Base-by-base conservation (phyloP, 2,888 invertebrate genomes). In the Platypus cylindrus region DNA sequence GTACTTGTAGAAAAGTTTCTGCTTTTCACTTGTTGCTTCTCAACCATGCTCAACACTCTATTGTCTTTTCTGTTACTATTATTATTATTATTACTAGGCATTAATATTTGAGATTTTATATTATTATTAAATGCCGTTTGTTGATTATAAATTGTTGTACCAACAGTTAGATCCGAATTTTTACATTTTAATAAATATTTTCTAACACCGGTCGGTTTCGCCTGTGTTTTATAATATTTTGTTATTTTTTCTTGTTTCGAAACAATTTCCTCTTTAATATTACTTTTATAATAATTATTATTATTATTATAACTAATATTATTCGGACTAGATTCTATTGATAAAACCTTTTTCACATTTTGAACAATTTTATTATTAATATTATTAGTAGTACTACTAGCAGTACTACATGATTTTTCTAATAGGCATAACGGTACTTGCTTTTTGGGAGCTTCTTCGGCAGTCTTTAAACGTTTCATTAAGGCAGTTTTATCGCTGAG, bases 171-270 rank as follows among this genome's bases (percentile, higher is more conserved):
- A 18, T 51, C 52, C 25, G 40, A 34, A n/a, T 30, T 37, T 25
- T 38, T 38, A 18, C 31, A 32, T 24, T 40, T 41, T 17, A 41
- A 48, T 36, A 49, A 36, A 4, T 46, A 54, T 38, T 58, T 59
- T 36, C 56, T 53, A 12, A 53, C 50, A 13, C 48, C 51, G 41
- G 54, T 56, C 18, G 78, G 73, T 63, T 84, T 85, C 67, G 81
- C 76, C 62, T 84, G 84, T 44, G 82, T 76, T 58, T 80, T 85
- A 60, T 84, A 86, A 60, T 78, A 86, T 54, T 84, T 83, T 16
- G 82, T 82, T 56, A 86, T 86, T 61, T 84, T 82, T 31, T 81
- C 83, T 60, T 82, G 84, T 40, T 56, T 56, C 28, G 52, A 47
- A 9, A 37, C 17, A 18, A 27, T 28, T 26, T 42, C 35, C 27